phyloP scores from a whole-genome alignment of 2,113 vertebrate species.

The Naja naja region DNA sequence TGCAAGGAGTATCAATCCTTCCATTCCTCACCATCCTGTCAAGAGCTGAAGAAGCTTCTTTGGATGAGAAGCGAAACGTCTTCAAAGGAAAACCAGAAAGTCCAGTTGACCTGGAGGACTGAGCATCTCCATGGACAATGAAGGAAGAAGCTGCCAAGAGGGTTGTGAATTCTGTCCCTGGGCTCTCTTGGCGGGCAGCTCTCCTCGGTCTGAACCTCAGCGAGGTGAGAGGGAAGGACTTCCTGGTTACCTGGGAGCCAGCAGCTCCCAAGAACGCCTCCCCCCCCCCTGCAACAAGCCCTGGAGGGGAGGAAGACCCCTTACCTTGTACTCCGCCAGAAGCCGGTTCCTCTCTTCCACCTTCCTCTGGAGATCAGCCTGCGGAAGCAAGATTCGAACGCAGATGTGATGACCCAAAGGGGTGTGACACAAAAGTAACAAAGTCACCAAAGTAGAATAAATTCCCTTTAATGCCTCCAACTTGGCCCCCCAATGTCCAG shows the following conservation, averaged over 20 bases:
- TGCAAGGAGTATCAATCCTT: no score
- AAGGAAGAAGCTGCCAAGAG: neutral
- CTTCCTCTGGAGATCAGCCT: slow-evolving; percentile 92
- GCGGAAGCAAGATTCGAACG: slow-evolving; percentile 23
- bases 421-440: no score
- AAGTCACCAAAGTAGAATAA: no score
- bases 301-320: neutral
- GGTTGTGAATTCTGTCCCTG: neutral
- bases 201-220: neutral
- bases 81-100: no score
- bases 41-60: no score
- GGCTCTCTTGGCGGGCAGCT: neutral
- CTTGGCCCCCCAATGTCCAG: no score
- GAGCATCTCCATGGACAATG: no score
- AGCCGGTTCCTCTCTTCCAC: slow-evolving; percentile 90
- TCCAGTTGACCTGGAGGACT: no score
- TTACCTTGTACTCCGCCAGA: slow-evolving; percentile 87
- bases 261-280: neutral
- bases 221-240: neutral
- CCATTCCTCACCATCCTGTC: no score
- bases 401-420: neutral
- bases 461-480: no score
- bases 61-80: no score
- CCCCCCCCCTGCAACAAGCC: neutral
- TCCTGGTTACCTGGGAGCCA: neutral